These are phyloP conservation scores for Heliopora coerulea DNA, from an alignment of 92 coral and sea anemone species.

Conservation along the genomic window DNA sequence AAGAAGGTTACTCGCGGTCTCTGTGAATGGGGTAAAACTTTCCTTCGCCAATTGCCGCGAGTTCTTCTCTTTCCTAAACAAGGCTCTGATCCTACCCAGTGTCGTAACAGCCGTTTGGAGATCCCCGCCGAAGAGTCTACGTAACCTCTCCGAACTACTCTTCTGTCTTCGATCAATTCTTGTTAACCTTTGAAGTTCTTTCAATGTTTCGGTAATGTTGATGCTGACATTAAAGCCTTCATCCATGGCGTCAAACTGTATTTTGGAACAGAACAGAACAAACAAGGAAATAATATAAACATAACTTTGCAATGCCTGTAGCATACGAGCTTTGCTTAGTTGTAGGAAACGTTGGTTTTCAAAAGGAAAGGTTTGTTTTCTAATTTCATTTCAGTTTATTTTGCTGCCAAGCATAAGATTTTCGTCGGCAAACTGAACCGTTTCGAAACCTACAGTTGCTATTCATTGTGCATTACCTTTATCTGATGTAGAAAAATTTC, in stretches of 20 bases:
- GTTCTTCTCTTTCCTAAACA: background rate
- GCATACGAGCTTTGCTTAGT: too few species aligned
- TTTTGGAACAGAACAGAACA: too few species aligned
- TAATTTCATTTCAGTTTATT: too few species aligned
- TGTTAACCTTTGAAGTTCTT: constrained; percentile 14
- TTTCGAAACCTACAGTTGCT: too few species aligned
- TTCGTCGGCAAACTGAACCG: too few species aligned
- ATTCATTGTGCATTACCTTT: too few species aligned
- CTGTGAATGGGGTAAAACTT: constrained; percentile 15
- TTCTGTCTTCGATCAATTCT: background rate
- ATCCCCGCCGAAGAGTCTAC: constrained; percentile 26
- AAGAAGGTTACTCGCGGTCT: constrained; percentile 48
- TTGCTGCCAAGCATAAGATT: too few species aligned
- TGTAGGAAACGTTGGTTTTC: too few species aligned
- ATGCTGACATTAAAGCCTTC: constrained; percentile 29
- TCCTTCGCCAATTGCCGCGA: background rate
- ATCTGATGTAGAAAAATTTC: too few species aligned
- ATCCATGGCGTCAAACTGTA: constrained; percentile 15
- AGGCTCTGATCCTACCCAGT: background rate
- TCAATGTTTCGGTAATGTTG: constrained; percentile 2
- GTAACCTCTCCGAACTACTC: background rate
- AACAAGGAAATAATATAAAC: too few species aligned
- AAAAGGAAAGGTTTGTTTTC: too few species aligned
- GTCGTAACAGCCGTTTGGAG: constrained; percentile 2
- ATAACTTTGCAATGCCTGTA: too few species aligned